A percentile compares a stretch with the other conserved stretches of the same genome.
Evolutionary conservation across 2,113 vertebrate species (phyloP).

Genomic region (Zosterops japonicus): DNA sequence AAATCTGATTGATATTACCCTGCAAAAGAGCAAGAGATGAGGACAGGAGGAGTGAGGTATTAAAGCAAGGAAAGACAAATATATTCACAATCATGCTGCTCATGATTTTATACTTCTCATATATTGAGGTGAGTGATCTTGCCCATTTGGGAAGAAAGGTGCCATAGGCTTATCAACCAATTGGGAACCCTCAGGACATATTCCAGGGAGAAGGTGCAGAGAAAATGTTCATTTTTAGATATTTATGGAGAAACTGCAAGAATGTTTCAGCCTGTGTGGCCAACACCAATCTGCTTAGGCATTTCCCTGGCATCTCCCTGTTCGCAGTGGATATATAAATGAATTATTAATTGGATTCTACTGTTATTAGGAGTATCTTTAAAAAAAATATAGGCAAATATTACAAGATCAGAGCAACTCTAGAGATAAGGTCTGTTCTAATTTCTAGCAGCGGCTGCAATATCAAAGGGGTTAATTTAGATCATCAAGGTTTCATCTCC

Average conservation of each 20-base stretch:
- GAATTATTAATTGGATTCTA: conserved; percentile 26
- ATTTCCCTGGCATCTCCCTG: neutral
- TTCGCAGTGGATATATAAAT: conserved; percentile 11
- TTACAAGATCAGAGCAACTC: neutral
- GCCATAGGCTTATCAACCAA: neutral
- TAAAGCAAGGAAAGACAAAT: neutral
- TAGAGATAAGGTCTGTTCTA: neutral
- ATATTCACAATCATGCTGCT: neutral
- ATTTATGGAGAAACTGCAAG: neutral
- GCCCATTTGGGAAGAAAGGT: conserved; percentile 1
- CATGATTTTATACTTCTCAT: conserved; percentile 29
- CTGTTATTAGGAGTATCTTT: neutral
- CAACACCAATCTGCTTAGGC: neutral
- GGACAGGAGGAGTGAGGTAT: neutral
- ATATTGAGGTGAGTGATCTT: conserved; percentile 34
- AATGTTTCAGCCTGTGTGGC: neutral
- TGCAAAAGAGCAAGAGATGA: neutral
- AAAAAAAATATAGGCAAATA: neutral
- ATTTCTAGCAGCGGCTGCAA: conserved; percentile 42
- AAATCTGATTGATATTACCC: neutral
- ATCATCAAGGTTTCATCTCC: conserved; percentile 37
- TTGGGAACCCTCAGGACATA: neutral
- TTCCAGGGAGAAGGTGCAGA: neutral
- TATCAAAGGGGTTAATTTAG: conserved; percentile 57
- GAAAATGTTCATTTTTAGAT: conserved; percentile 11